Conservation (phyloP, 2,113 vertebrate genomes). For the Arizona elegans region DNA sequence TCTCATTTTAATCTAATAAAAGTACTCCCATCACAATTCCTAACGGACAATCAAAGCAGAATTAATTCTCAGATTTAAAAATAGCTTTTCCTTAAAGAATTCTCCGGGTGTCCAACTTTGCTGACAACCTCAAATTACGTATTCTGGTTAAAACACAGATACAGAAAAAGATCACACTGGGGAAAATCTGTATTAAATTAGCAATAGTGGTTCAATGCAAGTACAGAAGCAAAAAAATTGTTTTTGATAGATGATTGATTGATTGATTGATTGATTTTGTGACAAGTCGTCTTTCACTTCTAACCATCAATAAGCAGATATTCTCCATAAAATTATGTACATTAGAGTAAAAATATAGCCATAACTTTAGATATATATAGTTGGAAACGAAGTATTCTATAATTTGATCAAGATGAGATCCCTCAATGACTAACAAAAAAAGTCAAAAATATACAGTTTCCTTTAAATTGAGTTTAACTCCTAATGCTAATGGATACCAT, state of each 20-base stretch:
- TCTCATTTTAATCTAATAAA: conserved; percentile 3
- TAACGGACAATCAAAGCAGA: background rate
- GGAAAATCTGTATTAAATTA: background rate
- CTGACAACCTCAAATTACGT: background rate
- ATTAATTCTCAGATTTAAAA: background rate
- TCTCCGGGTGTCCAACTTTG: background rate
- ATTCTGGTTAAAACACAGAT: background rate
- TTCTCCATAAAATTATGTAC: background rate
- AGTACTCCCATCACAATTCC: background rate
- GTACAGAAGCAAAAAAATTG: background rate
- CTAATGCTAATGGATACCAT: background rate
- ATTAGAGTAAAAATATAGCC: background rate
- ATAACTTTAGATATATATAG: background rate
- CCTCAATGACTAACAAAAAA: background rate
- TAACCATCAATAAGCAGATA: background rate
- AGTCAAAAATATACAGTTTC: background rate
- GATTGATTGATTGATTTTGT: background rate
- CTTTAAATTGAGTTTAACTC: background rate
- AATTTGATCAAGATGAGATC: background rate
- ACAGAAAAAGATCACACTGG: background rate
- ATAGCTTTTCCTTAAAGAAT: background rate
- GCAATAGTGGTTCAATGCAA: background rate
- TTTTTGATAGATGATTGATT: background rate
- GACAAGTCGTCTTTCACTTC: background rate
- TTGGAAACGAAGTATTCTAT: background rate